Conservation (phyloP, 1,140 invertebrate species). For the Gryon sp. region DNA sequence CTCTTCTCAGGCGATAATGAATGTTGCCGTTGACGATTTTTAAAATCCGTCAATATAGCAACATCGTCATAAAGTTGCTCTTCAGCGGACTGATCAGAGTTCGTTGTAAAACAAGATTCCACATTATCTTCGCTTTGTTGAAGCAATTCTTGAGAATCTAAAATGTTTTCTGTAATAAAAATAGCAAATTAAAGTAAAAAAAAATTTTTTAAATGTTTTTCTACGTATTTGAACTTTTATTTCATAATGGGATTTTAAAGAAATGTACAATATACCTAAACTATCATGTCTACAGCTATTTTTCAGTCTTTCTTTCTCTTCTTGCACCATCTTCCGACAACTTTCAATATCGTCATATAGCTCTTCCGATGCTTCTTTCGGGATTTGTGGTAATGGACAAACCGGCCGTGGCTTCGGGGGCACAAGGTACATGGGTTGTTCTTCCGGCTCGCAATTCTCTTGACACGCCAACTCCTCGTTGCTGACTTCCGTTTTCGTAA, state of each 20-base stretch:
- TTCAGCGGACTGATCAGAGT: not conserved
- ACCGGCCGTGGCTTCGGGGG: slow-evolving; percentile 33
- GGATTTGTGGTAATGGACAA: slow-evolving; percentile 3
- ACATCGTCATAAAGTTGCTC: slow-evolving; percentile 44
- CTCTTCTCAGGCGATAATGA: slow-evolving; percentile 36
- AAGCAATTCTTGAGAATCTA: slow-evolving; percentile 5
- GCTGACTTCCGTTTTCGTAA: not conserved
- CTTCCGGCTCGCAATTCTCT: not conserved
- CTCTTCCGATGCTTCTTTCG: slow-evolving; percentile 4
- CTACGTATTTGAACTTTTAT: no score
- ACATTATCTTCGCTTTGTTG: not conserved
- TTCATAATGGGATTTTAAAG: not conserved
- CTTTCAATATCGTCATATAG: slow-evolving; percentile 49
- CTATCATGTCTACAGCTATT: slow-evolving; percentile 22
- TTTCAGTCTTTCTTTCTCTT: slow-evolving; percentile 41
- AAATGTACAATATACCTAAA: slow-evolving; percentile 17
- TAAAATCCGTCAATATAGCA: slow-evolving; percentile 35
- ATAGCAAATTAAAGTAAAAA: not conserved
- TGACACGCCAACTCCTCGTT: not conserved
- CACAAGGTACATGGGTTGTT: slow-evolving; percentile 14
- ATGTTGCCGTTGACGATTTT: slow-evolving; percentile 25
- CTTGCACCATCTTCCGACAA: slow-evolving; percentile 17
- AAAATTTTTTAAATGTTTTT: no score
- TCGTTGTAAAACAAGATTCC: not conserved
- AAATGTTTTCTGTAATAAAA: slow-evolving; percentile 17